phyloP scores from a whole-genome alignment of 2,797 vertebrate species.

The Enteromius thamalakanensis region DNA sequence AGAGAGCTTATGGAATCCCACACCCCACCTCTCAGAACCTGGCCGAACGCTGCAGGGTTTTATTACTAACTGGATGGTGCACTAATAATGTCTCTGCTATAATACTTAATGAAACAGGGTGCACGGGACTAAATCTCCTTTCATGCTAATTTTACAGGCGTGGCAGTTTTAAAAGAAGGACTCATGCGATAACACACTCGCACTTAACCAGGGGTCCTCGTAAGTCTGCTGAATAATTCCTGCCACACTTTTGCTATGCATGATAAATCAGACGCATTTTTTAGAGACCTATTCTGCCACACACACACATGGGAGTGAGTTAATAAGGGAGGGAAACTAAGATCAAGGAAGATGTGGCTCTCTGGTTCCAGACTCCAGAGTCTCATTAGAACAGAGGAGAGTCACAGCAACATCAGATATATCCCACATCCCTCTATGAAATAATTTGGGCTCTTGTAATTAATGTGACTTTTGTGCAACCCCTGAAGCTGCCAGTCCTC shows the following conservation, averaged over 20 bases:
- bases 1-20: conserved; percentile 51
- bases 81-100: conserved; percentile 39
- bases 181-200: not conserved
- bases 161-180: conserved; percentile 39
- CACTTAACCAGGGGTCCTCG: not conserved
- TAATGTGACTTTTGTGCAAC: conserved; percentile 37
- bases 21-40: conserved; percentile 18
- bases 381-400: conserved; percentile 50
- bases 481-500: conserved; percentile 22
- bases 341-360: conserved; percentile 43
- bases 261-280: conserved; percentile 31
- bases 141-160: conserved; percentile 46
- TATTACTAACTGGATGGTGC: conserved; percentile 49
- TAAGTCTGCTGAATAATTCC: conserved; percentile 40
- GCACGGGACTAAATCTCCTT: conserved; percentile 39
- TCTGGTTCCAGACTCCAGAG: conserved; percentile 49
- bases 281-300: not conserved
- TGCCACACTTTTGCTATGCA: conserved; percentile 30
- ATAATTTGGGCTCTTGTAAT: conserved; percentile 43
- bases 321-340: conserved; percentile 48
- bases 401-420: conserved; percentile 40
- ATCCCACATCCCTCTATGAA: conserved; percentile 22
- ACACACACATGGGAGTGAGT: conserved; percentile 24
- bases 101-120: conserved; percentile 51
- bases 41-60: conserved; percentile 20